Conservation (phyloP, 2,113 vertebrate species). For the Pachypanchax playfairii region DNA sequence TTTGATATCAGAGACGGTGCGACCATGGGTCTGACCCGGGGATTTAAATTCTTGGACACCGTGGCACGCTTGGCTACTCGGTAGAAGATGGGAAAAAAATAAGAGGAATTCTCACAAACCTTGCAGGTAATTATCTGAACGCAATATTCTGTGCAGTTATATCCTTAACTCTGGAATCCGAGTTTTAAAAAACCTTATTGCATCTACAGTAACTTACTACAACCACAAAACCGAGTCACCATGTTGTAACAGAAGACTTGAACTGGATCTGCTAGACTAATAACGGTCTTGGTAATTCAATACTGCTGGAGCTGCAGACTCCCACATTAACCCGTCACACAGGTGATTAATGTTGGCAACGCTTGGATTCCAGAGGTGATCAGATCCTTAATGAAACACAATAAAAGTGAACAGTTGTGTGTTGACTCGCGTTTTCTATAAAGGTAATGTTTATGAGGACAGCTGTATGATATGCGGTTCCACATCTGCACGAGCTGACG, state of each 20-base stretch:
- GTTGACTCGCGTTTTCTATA: neutral
- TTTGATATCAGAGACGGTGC: slow-evolving; percentile 58
- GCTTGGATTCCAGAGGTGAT: slow-evolving; percentile 7
- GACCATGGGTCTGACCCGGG: slow-evolving; percentile 70
- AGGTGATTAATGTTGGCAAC: slow-evolving; percentile 62
- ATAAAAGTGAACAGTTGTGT: neutral
- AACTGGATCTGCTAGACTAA: slow-evolving; percentile 33
- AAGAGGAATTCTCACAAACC: slow-evolving; percentile 31
- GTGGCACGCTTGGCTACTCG: slow-evolving; percentile 54
- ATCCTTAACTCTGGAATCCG: slow-evolving; percentile 12
- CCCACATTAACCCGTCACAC: slow-evolving; percentile 29
- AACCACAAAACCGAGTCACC: slow-evolving; percentile 23
- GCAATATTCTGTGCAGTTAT: neutral
- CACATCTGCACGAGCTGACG: slow-evolving; percentile 74
- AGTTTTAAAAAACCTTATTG: slow-evolving; percentile 15
- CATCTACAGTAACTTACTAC: slow-evolving; percentile 15
- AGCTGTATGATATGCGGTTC: slow-evolving; percentile 15
- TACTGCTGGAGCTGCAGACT: slow-evolving; percentile 57
- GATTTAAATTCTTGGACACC: slow-evolving; percentile 66
- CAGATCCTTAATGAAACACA: neutral
- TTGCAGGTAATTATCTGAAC: slow-evolving; percentile 60
- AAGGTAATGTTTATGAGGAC: neutral
- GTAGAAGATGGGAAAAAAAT: slow-evolving; percentile 71
- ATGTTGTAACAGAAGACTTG: slow-evolving; percentile 28
- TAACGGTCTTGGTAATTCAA: slow-evolving; percentile 65